These are phyloP conservation scores for Corella eumyota DNA, from an alignment of 23 tunicate species.

Conservation along the genomic window DNA sequence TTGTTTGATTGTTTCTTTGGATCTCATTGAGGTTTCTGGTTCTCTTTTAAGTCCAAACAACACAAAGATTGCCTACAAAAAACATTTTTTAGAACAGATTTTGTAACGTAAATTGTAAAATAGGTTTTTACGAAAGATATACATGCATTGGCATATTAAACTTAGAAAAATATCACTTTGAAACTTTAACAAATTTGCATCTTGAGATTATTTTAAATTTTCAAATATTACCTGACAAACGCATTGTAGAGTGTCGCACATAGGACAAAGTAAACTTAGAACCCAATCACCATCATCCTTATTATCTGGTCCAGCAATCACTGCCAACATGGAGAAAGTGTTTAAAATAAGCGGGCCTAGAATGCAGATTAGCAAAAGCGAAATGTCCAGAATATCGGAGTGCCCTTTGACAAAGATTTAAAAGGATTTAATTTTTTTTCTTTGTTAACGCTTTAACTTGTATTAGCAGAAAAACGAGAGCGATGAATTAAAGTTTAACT, in stretches of 20 bases:
- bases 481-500: too few species aligned
- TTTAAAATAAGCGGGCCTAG: conserved; percentile 26
- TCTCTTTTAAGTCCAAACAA: conserved; percentile 33
- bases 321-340: conserved; percentile 33
- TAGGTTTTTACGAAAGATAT: too few species aligned
- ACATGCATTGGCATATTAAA: too few species aligned
- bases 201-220: background rate
- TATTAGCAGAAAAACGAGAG: too few species aligned
- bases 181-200: too few species aligned
- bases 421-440: too few species aligned
- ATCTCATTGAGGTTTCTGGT: conserved; percentile 19
- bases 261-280: conserved; percentile 15
- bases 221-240: conserved; percentile 28
- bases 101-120: too few species aligned
- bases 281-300: conserved; percentile 16
- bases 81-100: too few species aligned
- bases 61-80: conserved; percentile 16
- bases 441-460: too few species aligned
- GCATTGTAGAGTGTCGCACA: conserved; percentile 37
- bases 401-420: conserved; percentile 4
- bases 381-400: conserved; percentile 16
- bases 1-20: conserved; percentile 12
- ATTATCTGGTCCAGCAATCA: conserved; percentile 29
- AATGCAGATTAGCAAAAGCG: conserved; percentile 27
- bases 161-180: too few species aligned